phyloP scores from a whole-genome alignment of 92 coral and sea anemone species.

The Epizoanthus rinbou region DNA sequence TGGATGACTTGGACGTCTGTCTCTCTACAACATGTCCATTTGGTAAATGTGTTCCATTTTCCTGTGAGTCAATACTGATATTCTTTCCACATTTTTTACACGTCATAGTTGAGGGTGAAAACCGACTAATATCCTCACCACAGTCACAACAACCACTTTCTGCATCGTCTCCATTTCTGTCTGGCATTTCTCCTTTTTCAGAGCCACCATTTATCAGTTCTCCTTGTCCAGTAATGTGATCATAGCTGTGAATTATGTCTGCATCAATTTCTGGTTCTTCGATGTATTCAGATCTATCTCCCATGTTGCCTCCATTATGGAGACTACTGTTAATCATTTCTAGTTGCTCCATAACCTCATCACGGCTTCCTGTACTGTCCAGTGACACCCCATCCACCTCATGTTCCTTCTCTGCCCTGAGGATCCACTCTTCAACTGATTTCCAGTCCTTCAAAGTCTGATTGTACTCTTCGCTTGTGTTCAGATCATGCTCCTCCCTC shows the following conservation, averaged over 20 bases:
- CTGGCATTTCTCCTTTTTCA: constrained; percentile 51
- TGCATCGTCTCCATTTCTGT: constrained; percentile 69
- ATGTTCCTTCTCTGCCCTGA: constrained; percentile 78
- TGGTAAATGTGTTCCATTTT: constrained; percentile 65
- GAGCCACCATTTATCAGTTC: constrained; percentile 67
- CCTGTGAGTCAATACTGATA: constrained; percentile 55
- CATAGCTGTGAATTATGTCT: constrained; percentile 51
- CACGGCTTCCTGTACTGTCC: constrained; percentile 95
- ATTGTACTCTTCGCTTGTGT: constrained; percentile 60
- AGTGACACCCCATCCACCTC: constrained; percentile 91
- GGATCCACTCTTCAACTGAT: constrained; percentile 80
- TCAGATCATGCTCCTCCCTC: constrained; percentile 67
- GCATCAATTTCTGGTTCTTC: constrained; percentile 83
- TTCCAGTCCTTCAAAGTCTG: constrained; percentile 88
- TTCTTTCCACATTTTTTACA: constrained; percentile 76
- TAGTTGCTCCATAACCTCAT: constrained; percentile 89
- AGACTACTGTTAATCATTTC: constrained; percentile 82
- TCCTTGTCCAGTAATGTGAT: constrained; percentile 15
- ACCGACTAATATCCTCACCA: constrained; percentile 67
- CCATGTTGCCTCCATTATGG: constrained; percentile 59
- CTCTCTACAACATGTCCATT: constrained; percentile 74
- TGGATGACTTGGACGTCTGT: constrained; percentile 49
- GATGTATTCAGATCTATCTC: constrained; percentile 38
- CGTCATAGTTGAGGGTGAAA: constrained; percentile 40
- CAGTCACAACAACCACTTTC: constrained; percentile 96